These are phyloP conservation scores for Elachura formosa DNA, from an alignment of 2,113 vertebrate species.

Conservation along the genomic window DNA sequence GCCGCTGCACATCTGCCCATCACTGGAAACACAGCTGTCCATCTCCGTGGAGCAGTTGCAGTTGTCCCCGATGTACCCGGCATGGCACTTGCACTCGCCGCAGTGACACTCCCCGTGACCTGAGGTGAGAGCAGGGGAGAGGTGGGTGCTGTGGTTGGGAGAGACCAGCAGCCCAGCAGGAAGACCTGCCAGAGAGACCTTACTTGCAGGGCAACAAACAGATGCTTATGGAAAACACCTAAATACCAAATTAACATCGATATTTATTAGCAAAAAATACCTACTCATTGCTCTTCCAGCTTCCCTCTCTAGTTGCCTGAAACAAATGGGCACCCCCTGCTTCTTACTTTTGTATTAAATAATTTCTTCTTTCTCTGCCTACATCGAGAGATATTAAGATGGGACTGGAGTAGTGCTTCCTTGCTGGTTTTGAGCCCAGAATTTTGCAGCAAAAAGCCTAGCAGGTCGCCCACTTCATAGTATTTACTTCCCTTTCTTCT, in stretches of 20 bases:
- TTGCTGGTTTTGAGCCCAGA: neutral
- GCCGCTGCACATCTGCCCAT: constrained; percentile 89
- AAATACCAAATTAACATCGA: neutral
- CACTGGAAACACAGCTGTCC: constrained; percentile 75
- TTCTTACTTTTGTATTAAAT: neutral
- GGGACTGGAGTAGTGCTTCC: neutral
- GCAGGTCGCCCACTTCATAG: fast-evolving
- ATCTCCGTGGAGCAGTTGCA: constrained; percentile 92
- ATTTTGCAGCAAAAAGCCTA: neutral
- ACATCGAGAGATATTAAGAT: fast-evolving
- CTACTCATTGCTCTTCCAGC: neutral
- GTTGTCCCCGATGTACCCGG: constrained; percentile 89
- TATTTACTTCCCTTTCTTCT: neutral
- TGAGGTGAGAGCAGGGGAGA: constrained; percentile 17
- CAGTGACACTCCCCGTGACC: constrained; percentile 96
- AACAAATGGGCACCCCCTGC: neutral
- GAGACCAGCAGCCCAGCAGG: neutral
- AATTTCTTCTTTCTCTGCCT: neutral
- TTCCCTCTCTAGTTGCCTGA: neutral
- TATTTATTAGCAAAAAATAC: neutral
- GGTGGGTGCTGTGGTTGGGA: fast-evolving
- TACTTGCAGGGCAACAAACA: neutral
- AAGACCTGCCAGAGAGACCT: neutral
- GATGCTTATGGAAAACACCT: neutral
- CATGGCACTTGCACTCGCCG: constrained; percentile 92